Conservation (phyloP, 2,797 vertebrate genomes). For the Geotrypetes seraphini region DNA sequence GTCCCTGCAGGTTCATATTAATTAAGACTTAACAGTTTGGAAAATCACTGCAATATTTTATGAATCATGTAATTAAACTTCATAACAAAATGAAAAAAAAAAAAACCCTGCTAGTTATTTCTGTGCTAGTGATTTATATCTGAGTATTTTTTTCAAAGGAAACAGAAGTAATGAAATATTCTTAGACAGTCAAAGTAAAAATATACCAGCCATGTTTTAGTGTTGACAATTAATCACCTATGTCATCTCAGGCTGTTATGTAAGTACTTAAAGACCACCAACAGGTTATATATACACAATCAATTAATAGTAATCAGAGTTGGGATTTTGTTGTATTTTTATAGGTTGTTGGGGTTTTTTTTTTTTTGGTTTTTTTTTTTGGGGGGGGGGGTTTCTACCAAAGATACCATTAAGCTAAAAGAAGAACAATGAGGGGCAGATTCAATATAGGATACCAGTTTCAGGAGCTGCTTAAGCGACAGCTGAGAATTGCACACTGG, state of each 20-base stretch:
- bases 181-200: slow-evolving; percentile 40
- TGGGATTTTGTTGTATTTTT: too few relatives aligned
- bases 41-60: slow-evolving; percentile 71
- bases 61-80: slow-evolving; percentile 70
- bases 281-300: slow-evolving; percentile 27
- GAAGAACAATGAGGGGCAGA: too few relatives aligned
- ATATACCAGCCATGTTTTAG: slow-evolving; percentile 23
- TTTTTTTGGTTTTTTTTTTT: too few relatives aligned
- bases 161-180: slow-evolving; percentile 46
- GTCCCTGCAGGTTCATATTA: slow-evolving; percentile 63
- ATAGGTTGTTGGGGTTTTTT: too few relatives aligned
- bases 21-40: slow-evolving; percentile 68
- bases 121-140: slow-evolving; percentile 60
- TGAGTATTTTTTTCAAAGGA: slow-evolving; percentile 42
- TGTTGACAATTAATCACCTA: slow-evolving; percentile 28
- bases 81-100: slow-evolving; percentile 60
- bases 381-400: too few relatives aligned
- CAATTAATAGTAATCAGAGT: slow-evolving; percentile 31
- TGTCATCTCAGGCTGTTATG: slow-evolving; percentile 9
- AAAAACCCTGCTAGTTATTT: slow-evolving; percentile 50
- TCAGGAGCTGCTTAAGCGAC: too few relatives aligned
- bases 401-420: too few relatives aligned
- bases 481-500: too few relatives aligned
- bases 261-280: slow-evolving; percentile 24
- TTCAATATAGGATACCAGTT: too few relatives aligned